Percentiles rank a stretch among this genome's conserved stretches.
Evolutionary conservation across 2,797 vertebrate species (phyloP).

Genomic region (Coregonus sp.): DNA sequence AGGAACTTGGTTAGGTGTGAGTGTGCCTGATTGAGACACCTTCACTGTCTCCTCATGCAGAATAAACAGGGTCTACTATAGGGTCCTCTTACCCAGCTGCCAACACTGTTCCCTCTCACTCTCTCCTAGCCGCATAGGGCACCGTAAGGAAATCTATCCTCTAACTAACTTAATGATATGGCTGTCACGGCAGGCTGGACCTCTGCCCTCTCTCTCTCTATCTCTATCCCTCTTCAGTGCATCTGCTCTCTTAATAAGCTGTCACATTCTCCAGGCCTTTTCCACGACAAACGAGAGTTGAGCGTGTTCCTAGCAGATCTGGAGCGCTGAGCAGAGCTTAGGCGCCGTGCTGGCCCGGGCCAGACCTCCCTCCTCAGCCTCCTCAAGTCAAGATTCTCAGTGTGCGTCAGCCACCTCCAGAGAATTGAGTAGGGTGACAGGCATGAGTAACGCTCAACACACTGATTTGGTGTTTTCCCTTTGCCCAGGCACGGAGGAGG

Average conservation of each 20-base stretch:
- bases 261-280: slow-evolving; percentile 49
- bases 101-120: slow-evolving; percentile 1
- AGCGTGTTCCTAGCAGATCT: slow-evolving; percentile 4
- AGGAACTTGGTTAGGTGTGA: background rate
- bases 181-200: slow-evolving; percentile 37
- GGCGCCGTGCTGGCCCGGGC: slow-evolving; percentile 11
- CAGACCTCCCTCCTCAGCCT: background rate
- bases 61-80: slow-evolving; percentile 8
- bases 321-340: background rate
- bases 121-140: background rate
- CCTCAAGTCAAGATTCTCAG: slow-evolving; percentile 17
- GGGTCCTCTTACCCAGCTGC: background rate
- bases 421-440: background rate
- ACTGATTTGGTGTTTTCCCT: background rate
- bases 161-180: slow-evolving; percentile 46
- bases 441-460: background rate
- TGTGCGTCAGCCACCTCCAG: slow-evolving; percentile 2
- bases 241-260: slow-evolving; percentile 44
- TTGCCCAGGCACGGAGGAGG: background rate
- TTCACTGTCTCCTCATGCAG: slow-evolving; percentile 5
- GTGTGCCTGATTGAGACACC: background rate
- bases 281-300: slow-evolving; percentile 22
- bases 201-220: background rate
- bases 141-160: slow-evolving; percentile 39
- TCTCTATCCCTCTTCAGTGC: background rate